A percentile compares a stretch with the other conserved stretches of the same genome.
phyloP scores from a whole-genome alignment of 92 coral and sea anemone genomes.

The Phenganax stokvisi region DNA sequence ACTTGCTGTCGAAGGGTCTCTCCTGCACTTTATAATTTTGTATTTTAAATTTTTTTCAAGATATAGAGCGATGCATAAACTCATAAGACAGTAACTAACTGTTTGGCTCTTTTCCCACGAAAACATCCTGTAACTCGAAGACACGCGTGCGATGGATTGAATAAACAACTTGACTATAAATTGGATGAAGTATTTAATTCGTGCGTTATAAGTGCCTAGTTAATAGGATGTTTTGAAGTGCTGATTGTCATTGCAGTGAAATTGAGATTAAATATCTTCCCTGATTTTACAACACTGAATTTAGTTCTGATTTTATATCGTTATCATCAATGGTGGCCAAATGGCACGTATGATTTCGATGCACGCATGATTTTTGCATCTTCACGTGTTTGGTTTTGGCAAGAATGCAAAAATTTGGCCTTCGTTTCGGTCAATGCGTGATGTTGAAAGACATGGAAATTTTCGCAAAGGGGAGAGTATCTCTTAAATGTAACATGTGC shows the following conservation, averaged over 20 bases:
- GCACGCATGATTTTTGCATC: not conserved
- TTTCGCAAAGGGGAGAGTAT: too few relatives aligned
- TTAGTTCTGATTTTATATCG: not conserved
- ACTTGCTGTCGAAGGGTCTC: too few relatives aligned
- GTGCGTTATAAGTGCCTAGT: not conserved
- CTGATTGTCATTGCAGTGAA: not conserved
- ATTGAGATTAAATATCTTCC: not conserved
- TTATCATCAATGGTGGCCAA: not conserved
- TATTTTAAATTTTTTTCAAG: too few relatives aligned
- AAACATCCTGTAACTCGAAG: not conserved
- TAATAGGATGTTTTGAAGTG: constrained; percentile 14
- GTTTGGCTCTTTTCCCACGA: not conserved
- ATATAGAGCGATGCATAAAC: too few relatives aligned
- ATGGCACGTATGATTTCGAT: not conserved
- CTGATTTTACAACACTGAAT: not conserved
- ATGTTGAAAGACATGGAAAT: too few relatives aligned
- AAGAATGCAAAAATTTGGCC: not conserved
- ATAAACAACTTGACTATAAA: constrained; percentile 11
- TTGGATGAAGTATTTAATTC: not conserved
- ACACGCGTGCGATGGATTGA: not conserved
- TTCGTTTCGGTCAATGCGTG: too few relatives aligned
- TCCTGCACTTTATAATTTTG: too few relatives aligned
- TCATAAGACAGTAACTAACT: not conserved
- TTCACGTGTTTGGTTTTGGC: constrained; percentile 4
- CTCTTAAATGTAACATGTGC: too few relatives aligned